Evolutionary conservation across 2,797 vertebrate genomes (phyloP).

Genomic region (Hippopotamyrus pictus): DNA sequence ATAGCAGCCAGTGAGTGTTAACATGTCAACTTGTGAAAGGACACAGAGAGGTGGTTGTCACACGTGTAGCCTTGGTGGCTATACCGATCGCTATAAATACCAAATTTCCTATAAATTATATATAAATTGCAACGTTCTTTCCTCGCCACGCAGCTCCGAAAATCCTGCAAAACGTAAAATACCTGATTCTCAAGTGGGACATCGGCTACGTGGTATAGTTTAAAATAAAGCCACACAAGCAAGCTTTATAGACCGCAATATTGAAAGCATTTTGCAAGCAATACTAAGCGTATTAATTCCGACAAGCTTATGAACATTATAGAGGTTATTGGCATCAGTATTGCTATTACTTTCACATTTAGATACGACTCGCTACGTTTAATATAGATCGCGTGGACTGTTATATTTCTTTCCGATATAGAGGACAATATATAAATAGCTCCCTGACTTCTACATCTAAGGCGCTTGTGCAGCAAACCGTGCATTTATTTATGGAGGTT

Average conservation of each 20-base stretch:
- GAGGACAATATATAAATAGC: slow-evolving; percentile 44
- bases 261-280: not conserved
- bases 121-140: slow-evolving; percentile 11
- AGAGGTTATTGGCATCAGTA: not conserved
- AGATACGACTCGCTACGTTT: not conserved
- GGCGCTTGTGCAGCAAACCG: slow-evolving; percentile 51
- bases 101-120: slow-evolving; percentile 15
- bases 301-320: not conserved
- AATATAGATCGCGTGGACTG: slow-evolving; percentile 11
- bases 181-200: not conserved
- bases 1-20: slow-evolving; percentile 72
- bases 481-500: slow-evolving; percentile 54
- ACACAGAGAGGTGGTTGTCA: slow-evolving; percentile 51
- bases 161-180: slow-evolving; percentile 13
- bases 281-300: not conserved
- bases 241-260: not conserved
- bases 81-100: slow-evolving; percentile 43
- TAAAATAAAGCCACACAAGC: not conserved
- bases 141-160: not conserved
- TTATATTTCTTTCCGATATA: slow-evolving; percentile 47
- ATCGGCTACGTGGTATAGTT: not conserved
- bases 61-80: slow-evolving; percentile 52
- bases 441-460: slow-evolving; percentile 40
- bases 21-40: slow-evolving; percentile 62
- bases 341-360: slow-evolving; percentile 14